Conservation (phyloP, 2,797 vertebrate species). For the Danionella dracula region DNA sequence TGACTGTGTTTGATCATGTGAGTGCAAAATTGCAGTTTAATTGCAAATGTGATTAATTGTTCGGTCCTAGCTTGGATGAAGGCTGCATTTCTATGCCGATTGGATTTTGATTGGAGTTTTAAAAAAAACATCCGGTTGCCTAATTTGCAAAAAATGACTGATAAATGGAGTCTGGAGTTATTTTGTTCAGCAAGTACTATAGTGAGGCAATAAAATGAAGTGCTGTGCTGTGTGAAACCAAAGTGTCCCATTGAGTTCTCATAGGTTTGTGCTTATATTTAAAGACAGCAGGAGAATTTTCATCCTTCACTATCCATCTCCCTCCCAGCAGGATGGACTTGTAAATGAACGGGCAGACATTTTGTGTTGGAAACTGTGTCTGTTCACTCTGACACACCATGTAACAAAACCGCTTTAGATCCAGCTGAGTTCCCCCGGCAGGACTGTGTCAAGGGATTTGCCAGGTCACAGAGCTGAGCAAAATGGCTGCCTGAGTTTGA, state of each 20-base stretch:
- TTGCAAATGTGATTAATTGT: no score
- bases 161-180: not conserved
- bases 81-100: no score
- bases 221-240: slow-evolving; percentile 25
- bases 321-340: slow-evolving; percentile 31
- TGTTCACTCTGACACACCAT: slow-evolving; percentile 38
- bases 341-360: slow-evolving; percentile 45
- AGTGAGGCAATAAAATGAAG: slow-evolving; percentile 3
- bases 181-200: slow-evolving; percentile 8
- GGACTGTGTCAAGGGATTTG: slow-evolving; percentile 42
- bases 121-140: no score
- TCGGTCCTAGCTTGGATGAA: no score
- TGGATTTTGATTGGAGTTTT: no score
- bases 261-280: slow-evolving; percentile 20
- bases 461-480: slow-evolving; percentile 41
- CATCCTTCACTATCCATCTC: slow-evolving; percentile 28
- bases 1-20: no score
- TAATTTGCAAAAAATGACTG: not conserved
- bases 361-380: slow-evolving; percentile 33
- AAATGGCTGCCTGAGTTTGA: slow-evolving; percentile 41
- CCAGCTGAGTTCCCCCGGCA: slow-evolving; percentile 41
- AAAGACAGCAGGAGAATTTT: slow-evolving; percentile 35
- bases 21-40: no score
- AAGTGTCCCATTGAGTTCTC: slow-evolving; percentile 32
- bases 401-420: slow-evolving; percentile 42